Evolutionary conservation across 2,888 invertebrate species (phyloP), one percentile per base, ranked within the genome.

Genomic region (Orthonevra nobilis): DNA sequence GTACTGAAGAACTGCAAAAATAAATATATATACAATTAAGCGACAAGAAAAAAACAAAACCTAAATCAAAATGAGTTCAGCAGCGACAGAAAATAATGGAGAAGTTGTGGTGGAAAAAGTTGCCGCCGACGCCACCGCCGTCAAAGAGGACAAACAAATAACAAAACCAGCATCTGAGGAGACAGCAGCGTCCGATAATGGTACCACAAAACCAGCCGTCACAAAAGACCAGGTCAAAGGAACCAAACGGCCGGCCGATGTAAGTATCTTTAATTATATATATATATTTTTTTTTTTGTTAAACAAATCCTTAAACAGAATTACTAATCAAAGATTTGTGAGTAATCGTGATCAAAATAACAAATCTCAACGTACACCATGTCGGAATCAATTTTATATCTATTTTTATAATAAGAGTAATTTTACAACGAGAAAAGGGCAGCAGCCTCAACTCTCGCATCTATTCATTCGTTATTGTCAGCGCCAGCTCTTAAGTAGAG

Each of bases 241-340:
- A 89, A 93, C 93, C 89, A 94, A 94, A 90, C 92, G 94, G 91
- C 92, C 94, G 90, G 93, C 94, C 85, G 94, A 94, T 91, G 94
- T 94, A 89, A 93, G 94, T 92, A 83, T 46, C 28, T n/a, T n/a
- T n/a, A n/a, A n/a, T n/a, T n/a, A n/a, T n/a, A n/a, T n/a, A n/a
- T n/a, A n/a, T n/a, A n/a, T n/a, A n/a, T n/a, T n/a, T n/a, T n/a
- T n/a, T n/a, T n/a, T n/a, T n/a, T n/a, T n/a, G n/a, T n/a, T n/a
- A n/a, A n/a, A 36, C 14, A 56, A 63, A 30, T 26, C 19, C 10
- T 26, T n/a, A 26, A 20, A 30, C 42, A 50, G 50, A 23, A 48
- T 68, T 5, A 50, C 10, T 34, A 61, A 30, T 46, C 28, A 48
- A 54, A 50, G 19, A 32, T 26, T 19, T 26, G 64, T 70, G 58